phyloP scores from a whole-genome alignment of 2,113 vertebrate genomes.

The Megalops atlanticus region DNA sequence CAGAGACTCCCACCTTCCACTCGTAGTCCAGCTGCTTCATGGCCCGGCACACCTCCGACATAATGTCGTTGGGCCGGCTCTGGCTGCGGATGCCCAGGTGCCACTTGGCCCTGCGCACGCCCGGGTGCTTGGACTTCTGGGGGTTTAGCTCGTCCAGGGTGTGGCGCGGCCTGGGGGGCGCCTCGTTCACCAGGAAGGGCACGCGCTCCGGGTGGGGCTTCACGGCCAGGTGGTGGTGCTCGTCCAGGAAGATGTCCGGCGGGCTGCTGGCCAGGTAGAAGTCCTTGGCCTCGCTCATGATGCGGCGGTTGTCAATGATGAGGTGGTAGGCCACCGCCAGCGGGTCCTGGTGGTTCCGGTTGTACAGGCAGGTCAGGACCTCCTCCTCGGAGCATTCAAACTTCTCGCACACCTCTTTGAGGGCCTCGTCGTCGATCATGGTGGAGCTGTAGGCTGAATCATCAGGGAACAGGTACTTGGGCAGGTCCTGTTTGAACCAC shows the following conservation, averaged over 20 bases:
- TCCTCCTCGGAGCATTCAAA: slow-evolving; percentile 97
- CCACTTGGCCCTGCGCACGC: slow-evolving; percentile 94
- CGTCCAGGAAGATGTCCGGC: slow-evolving; percentile 92
- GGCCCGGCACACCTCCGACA: slow-evolving; percentile 96
- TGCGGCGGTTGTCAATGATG: slow-evolving; percentile 97
- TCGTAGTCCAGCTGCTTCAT: slow-evolving; percentile 98
- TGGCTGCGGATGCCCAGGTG: slow-evolving; percentile 96
- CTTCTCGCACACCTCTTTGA: slow-evolving; percentile 97
- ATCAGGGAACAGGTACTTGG: slow-evolving; percentile 96
- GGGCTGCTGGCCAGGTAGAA: slow-evolving; percentile 97
- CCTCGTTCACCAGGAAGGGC: slow-evolving; percentile 87
- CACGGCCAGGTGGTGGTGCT: slow-evolving; percentile 78
- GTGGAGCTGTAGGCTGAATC: slow-evolving; percentile 92
- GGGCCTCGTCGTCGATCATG: slow-evolving; percentile 97
- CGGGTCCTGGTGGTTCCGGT: slow-evolving; percentile 92
- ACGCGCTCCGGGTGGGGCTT: slow-evolving; percentile 93
- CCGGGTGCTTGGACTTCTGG: slow-evolving; percentile 97
- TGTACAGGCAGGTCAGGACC: slow-evolving; percentile 91
- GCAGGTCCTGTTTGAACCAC: slow-evolving; percentile 96
- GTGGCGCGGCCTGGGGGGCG: slow-evolving; percentile 82
- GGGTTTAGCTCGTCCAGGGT: slow-evolving; percentile 96
- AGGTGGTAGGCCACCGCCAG: slow-evolving; percentile 94
- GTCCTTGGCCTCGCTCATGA: slow-evolving; percentile 98
- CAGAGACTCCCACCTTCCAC: slow-evolving; percentile 86
- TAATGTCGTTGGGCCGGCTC: slow-evolving; percentile 94